Evolutionary conservation across 2,113 vertebrate genomes (phyloP), one percentile per base, ranked within the genome.

Genomic region (Sinocyclocheilus rhinocerous): DNA sequence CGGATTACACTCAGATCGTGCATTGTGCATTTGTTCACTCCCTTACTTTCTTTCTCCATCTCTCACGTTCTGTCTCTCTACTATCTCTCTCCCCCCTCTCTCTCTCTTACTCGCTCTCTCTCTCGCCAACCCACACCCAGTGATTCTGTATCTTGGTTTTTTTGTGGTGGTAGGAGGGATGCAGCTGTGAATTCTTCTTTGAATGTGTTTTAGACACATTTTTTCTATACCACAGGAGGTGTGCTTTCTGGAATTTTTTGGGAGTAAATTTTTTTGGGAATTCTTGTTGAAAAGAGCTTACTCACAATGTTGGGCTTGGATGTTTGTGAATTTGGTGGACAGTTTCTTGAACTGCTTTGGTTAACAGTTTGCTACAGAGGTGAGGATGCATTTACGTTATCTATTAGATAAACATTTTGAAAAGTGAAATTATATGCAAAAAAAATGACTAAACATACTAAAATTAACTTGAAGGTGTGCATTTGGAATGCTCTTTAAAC

Each of bases 221-320:
- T 91, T 88, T 33, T 36, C 84, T 86, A 89, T 92, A 93, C 90
- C 92, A 92, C 92, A 91, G 93, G 93, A 92, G 87, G 90, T 20
- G 12, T 13, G 45, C 57, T 90, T 45, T 86, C 65, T 76, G 70
- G 61, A 15, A 86, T 67, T 88, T 89, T 83, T 78, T 8, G 57
- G 57, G 20, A 4, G 22, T 73, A 63, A 86, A 63, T 85, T 24
- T 86, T 70, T 63, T 59, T 69, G 69, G 63, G 88, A 85, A 89
- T n/a, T 12, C 11, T 69, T 84, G 89, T 91, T 88, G 87, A 91
- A 90, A 75, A 57, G 83, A 86, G 81, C 33, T 2, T 77, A 42
- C n/a, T n/a, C n/a, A n/a, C 91, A 77, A 97, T 97, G 96, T 94
- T 95, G 92, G 95, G 96, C 90, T 89, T 96, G 94, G 96, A 97